phyloP scores from a whole-genome alignment of 2,797 vertebrate species.

The Chiroxiphia lanceolata region DNA sequence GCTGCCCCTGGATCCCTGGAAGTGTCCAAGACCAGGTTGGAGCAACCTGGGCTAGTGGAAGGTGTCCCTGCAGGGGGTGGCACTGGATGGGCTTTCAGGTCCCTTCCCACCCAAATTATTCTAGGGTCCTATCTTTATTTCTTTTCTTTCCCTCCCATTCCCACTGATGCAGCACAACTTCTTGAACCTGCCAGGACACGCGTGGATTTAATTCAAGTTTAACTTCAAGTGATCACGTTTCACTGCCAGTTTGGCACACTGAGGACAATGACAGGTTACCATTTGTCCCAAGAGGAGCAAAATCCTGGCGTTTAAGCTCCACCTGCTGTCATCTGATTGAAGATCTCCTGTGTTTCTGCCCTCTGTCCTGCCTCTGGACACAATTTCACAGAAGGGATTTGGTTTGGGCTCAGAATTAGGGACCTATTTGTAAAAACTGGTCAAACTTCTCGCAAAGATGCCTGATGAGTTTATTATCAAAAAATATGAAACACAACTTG shows the following conservation, averaged over 20 bases:
- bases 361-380: neutral
- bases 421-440: neutral
- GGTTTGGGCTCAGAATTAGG: neutral
- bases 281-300: neutral
- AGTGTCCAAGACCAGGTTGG: neutral
- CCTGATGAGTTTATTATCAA: neutral
- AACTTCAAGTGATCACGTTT: neutral
- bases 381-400: neutral
- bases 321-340: neutral
- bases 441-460: neutral
- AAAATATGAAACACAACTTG: neutral
- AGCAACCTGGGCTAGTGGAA: fast-evolving
- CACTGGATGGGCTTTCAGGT: fast-evolving
- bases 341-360: neutral
- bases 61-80: neutral
- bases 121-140: neutral
- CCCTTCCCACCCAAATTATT: neutral
- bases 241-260: neutral
- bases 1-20: neutral
- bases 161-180: neutral
- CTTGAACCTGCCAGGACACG: neutral
- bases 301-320: neutral
- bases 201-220: neutral
- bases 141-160: neutral
- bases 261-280: neutral